These are phyloP conservation scores for Melinaea menophilus DNA, from an alignment of 2,888 invertebrate species.

Conservation along the genomic window DNA sequence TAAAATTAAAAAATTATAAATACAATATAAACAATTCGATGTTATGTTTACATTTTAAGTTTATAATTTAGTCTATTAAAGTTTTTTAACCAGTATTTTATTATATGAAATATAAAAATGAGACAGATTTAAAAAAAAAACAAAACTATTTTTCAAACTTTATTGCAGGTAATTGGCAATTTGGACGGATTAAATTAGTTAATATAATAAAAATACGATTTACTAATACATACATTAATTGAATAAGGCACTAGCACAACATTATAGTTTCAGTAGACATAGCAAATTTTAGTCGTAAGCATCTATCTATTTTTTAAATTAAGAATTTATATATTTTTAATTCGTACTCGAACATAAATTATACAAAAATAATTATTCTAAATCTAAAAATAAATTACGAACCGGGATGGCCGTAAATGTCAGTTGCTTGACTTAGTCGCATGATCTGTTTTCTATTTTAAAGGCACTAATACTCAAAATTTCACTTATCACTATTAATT, in stretches of 20 bases:
- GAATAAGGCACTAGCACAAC: slow-evolving; percentile 61
- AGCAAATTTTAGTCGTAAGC: slow-evolving; percentile 60
- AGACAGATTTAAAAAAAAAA: slow-evolving; percentile 27
- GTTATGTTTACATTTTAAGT: too few relatives aligned
- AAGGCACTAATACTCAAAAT: slow-evolving; percentile 73
- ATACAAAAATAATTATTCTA: slow-evolving; percentile 63
- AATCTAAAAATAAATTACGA: slow-evolving; percentile 73
- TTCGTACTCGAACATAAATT: slow-evolving; percentile 67
- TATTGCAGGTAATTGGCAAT: slow-evolving; percentile 69
- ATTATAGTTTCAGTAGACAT: slow-evolving; percentile 53
- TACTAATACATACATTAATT: slow-evolving; percentile 44
- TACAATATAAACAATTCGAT: too few relatives aligned
- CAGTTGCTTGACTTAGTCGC: slow-evolving; percentile 77
- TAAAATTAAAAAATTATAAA: too few relatives aligned
- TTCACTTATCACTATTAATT: slow-evolving; percentile 72
- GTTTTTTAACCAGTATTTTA: too few relatives aligned
- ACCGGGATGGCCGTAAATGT: slow-evolving; percentile 77
- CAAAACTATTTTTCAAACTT: slow-evolving; percentile 48
- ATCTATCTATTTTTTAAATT: slow-evolving; percentile 64
- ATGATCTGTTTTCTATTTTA: slow-evolving; percentile 76
- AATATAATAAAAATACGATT: slow-evolving; percentile 43
- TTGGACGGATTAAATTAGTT: slow-evolving; percentile 57
- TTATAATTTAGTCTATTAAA: too few relatives aligned
- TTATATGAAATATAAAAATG: too few relatives aligned
- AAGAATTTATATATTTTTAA: slow-evolving; percentile 65